phyloP scores from a whole-genome alignment of 2,113 vertebrate genomes.

The Harpagus bidentatus region DNA sequence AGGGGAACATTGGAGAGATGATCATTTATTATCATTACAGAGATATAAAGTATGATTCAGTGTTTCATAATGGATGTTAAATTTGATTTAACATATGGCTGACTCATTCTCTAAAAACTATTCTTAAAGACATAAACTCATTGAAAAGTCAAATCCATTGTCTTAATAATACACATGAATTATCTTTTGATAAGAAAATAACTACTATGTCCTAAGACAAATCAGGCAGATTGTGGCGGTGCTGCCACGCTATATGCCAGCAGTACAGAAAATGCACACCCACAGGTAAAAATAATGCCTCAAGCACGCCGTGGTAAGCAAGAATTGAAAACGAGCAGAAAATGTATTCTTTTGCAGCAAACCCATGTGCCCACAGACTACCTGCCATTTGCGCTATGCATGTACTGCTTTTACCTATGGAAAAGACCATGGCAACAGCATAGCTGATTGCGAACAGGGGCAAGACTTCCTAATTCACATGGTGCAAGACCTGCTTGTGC shows the following conservation, averaged over 20 bases:
- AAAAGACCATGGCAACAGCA: neutral
- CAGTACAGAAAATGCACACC: neutral
- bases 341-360: neutral
- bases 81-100: conserved; percentile 82
- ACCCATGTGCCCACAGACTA: neutral
- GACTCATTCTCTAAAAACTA: conserved; percentile 75
- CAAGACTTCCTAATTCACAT: neutral
- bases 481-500: neutral
- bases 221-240: neutral
- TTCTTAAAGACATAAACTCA: conserved; percentile 76
- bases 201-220: conserved; percentile 22
- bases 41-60: conserved; percentile 78
- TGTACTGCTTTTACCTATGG: neutral
- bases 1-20: conserved; percentile 67
- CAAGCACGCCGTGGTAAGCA: accelerated
- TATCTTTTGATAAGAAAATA: conserved; percentile 53
- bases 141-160: conserved; percentile 72
- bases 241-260: neutral
- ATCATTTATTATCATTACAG: conserved; percentile 81
- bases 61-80: conserved; percentile 79
- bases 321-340: neutral
- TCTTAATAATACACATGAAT: conserved; percentile 66
- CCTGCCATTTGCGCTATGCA: neutral
- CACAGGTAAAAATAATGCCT: neutral
- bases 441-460: neutral